Base-by-base conservation (phyloP, 2,113 vertebrate genomes). In the Aix galericulata region DNA sequence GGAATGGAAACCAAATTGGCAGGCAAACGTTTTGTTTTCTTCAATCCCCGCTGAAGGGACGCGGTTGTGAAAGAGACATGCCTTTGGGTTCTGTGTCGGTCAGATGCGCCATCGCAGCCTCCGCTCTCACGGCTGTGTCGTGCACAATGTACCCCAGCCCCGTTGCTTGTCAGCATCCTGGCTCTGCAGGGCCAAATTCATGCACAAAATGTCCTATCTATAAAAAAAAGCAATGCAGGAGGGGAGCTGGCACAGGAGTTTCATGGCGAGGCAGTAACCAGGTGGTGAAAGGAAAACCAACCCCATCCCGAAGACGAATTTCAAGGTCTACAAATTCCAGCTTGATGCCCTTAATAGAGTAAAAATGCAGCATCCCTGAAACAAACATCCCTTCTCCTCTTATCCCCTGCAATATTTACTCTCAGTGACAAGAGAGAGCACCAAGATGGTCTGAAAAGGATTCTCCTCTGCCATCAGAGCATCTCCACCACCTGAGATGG, bases 351-450 rank as follows among this genome's bases (percentile, higher is more conserved):
- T 63, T 25, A 48, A 31, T 38, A 17, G 21, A 50, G 27, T 52
- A 63, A 50, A 78, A 50, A 32, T 16, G 36, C 46, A 38, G 31
- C 25, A 32, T 38, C 21, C 21, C 17, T 38, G 34, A 23, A 79
- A 31, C 18, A 52, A 77, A 3, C 6, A 40, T 2, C 17, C 34
- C 17, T 34, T 48, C 74, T 23, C 22, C 42, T 86, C 46, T 46
- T 14, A 36, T 1, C 32, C 34, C 74, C 34, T 29, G 11, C 0
- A 0, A 6, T 46, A 32, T 62, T 76, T 36, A 27, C n/a, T 58
- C 16, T 21, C 27, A 22, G 29, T 32, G 21, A 80, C 10, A 16
- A 53, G 17, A 86, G 2, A n/a, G 8, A 76, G 10, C 63, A 81
- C 7, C 38, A 17, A 2, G 29, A 53, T 4, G 48, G 48, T 21